A percentile compares a stretch with the other conserved stretches of the same genome.
Evolutionary conservation across 2,113 vertebrate genomes (phyloP).

Genomic region (Clinocottus analis): DNA sequence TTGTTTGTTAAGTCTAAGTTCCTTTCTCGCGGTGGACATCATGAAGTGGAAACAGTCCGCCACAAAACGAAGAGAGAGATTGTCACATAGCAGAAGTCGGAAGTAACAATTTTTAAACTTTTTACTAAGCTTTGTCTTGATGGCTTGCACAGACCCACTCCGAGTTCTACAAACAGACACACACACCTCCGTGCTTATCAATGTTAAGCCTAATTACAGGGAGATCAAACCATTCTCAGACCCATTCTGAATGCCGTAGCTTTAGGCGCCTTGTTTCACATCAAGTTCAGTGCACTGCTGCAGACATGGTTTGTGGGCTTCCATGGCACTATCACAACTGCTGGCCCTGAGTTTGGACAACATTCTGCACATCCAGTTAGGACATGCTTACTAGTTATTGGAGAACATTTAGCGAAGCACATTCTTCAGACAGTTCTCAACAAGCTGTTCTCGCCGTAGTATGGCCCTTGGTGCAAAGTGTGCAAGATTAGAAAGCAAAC

Average conservation of each 20-base stretch:
- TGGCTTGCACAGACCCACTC: constrained; percentile 14
- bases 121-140: constrained; percentile 25
- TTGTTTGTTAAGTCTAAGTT: constrained; percentile 20
- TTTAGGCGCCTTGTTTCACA: constrained; percentile 31
- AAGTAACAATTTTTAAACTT: constrained; percentile 49
- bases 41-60: constrained; percentile 49
- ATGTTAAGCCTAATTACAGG: constrained; percentile 28
- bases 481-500: constrained; percentile 12
- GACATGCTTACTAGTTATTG: constrained; percentile 13
- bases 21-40: constrained; percentile 26
- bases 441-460: constrained; percentile 1
- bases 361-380: constrained; percentile 2
- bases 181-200: constrained; percentile 2
- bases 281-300: constrained; percentile 7
- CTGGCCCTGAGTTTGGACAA: constrained; percentile 1
- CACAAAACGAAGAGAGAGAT: constrained; percentile 67
- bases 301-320: constrained; percentile 21
- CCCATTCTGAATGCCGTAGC: constrained; percentile 15
- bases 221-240: constrained; percentile 39
- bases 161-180: background rate
- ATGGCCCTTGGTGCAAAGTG: background rate
- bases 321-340: constrained; percentile 4
- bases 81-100: constrained; percentile 68
- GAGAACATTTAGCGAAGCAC: constrained; percentile 37
- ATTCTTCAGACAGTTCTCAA: constrained; percentile 62